These are phyloP conservation scores for Cepaea hortensis DNA, from an alignment of 2,888 invertebrate genomes.

Conservation along the genomic window DNA sequence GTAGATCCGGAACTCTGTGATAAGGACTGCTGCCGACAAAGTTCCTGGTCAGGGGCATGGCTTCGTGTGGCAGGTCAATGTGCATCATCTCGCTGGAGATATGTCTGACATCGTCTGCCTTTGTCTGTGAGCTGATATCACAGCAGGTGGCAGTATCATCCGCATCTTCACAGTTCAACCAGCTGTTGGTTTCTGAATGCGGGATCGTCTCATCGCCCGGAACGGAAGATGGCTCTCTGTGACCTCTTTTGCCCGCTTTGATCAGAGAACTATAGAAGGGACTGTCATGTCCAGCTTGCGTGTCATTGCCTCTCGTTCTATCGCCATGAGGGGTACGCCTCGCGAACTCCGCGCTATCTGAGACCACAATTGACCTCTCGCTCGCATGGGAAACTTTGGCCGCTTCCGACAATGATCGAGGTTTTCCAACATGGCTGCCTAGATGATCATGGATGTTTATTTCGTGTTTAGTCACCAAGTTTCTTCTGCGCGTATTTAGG, in stretches of 20 bases:
- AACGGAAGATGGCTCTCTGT: not conserved
- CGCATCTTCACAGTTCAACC: not conserved
- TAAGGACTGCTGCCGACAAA: not conserved
- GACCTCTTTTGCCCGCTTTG: not conserved
- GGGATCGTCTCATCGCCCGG: not conserved
- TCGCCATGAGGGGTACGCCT: not conserved
- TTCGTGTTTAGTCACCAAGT: not conserved
- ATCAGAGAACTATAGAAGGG: not conserved
- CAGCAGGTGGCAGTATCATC: not conserved
- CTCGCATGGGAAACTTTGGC: not conserved
- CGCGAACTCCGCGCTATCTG: not conserved
- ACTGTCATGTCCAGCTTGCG: not conserved
- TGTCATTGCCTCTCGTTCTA: not conserved
- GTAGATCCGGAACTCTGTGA: not conserved
- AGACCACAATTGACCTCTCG: not conserved
- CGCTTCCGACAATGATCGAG: not conserved
- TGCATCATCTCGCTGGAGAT: too few relatives aligned
- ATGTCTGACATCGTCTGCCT: not conserved
- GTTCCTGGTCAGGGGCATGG: not conserved
- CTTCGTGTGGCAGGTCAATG: not conserved
- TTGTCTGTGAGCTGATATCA: not conserved
- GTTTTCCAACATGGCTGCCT: too few relatives aligned
- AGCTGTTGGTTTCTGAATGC: not conserved
- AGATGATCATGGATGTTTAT: too few relatives aligned
- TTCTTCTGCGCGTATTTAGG: too few relatives aligned